A percentile compares a stretch with the other conserved stretches of the same genome.
Conservation (phyloP, 2,888 invertebrate genomes). For the Lamproptera curius region DNA sequence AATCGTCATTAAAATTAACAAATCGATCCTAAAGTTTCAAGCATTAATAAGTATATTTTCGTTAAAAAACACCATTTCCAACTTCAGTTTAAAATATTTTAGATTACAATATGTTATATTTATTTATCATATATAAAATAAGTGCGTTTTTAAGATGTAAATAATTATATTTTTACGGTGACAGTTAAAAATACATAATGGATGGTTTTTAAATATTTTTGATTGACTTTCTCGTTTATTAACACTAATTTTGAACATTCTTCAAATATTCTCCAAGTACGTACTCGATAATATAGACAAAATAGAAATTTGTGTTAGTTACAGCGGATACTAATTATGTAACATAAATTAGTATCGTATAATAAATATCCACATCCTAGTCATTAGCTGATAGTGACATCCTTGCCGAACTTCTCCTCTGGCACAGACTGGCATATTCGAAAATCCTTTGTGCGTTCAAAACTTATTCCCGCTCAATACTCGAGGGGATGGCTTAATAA, state of each 20-base stretch:
- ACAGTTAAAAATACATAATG: too few species aligned
- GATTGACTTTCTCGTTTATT: background rate
- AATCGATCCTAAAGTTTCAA: too few species aligned
- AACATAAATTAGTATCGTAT: constrained; percentile 26
- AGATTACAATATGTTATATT: too few species aligned
- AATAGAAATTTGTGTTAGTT: too few species aligned
- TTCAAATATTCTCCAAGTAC: background rate
- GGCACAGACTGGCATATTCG: constrained; percentile 47
- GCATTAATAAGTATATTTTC: too few species aligned
- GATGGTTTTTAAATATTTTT: background rate
- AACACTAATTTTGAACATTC: background rate
- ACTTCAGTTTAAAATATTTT: too few species aligned
- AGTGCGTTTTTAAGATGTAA: too few species aligned
- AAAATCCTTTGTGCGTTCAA: constrained; percentile 65
- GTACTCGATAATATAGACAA: too few species aligned
- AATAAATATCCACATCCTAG: constrained; percentile 53
- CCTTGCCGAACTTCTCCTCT: constrained; percentile 61
- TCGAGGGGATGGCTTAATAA: constrained; percentile 38
- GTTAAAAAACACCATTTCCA: too few species aligned
- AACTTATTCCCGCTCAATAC: constrained; percentile 47
- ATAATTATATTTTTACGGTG: too few species aligned
- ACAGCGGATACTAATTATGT: constrained; percentile 10
- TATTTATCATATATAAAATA: too few species aligned
- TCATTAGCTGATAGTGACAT: constrained; percentile 72
- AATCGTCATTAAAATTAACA: too few species aligned